Evolutionary conservation across 1,140 invertebrate species (phyloP).

Genomic region (Phymorhynchus buccinoides): DNA sequence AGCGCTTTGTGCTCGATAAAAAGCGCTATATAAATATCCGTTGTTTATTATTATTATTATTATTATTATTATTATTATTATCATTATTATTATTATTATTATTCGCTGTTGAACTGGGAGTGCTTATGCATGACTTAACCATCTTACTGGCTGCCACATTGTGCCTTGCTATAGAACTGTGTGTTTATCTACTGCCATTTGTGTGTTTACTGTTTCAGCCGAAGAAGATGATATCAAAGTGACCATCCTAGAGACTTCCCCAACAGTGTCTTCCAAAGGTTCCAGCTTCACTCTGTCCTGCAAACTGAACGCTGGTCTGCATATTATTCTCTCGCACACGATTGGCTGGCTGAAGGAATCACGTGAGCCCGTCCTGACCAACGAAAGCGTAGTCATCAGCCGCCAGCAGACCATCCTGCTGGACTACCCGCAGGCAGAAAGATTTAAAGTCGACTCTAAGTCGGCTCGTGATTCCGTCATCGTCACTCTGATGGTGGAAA

Average conservation of each 20-base stretch:
- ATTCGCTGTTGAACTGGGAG: too few relatives aligned
- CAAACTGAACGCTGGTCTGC: not conserved
- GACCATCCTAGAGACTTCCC: not conserved
- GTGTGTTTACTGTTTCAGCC: not conserved
- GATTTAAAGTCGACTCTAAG: not conserved
- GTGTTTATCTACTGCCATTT: too few relatives aligned
- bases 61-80: too few relatives aligned
- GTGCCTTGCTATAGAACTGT: too few relatives aligned
- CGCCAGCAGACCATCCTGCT: not conserved
- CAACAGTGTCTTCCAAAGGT: not conserved
- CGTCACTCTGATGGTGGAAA: not conserved
- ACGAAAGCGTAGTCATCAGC: not conserved
- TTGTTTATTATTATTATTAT: too few relatives aligned
- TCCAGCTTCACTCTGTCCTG: constrained; percentile 23
- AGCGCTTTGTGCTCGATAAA: too few relatives aligned
- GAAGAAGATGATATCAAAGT: not conserved
- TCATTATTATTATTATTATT: too few relatives aligned
- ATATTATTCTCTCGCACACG: not conserved
- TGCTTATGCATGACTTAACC: too few relatives aligned
- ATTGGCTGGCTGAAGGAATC: not conserved
- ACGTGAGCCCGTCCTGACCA: not conserved
- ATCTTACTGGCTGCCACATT: too few relatives aligned
- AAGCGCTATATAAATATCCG: too few relatives aligned
- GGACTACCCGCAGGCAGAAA: not conserved
- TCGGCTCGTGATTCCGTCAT: not conserved